phyloP scores from a whole-genome alignment of 2,797 vertebrate species.

The Ciconia nigra region DNA sequence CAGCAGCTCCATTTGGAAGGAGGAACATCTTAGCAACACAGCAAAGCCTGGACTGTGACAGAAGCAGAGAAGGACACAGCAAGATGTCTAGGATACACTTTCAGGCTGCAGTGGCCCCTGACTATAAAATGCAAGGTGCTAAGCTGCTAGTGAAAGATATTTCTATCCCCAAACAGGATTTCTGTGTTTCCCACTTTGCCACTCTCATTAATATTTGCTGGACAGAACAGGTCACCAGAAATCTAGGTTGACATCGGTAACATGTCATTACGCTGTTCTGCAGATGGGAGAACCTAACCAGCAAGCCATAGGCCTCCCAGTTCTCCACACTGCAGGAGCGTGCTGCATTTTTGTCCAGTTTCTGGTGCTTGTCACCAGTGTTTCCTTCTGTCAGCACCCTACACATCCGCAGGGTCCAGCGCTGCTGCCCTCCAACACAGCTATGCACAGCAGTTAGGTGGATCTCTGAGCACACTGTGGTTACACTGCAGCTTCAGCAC shows the following conservation, averaged over 20 bases:
- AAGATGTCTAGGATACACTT: not conserved
- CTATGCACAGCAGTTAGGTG: not conserved
- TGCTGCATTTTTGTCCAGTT: not conserved
- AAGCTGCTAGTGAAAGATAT: not conserved
- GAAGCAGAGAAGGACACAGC: not conserved
- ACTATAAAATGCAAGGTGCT: not conserved
- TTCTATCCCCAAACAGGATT: not conserved
- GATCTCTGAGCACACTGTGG: not conserved
- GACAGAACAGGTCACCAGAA: not conserved
- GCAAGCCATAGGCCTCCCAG: not conserved
- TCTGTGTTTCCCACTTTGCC: not conserved
- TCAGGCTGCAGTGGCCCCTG: not conserved
- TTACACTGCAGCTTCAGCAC: not conserved
- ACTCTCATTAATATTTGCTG: not conserved
- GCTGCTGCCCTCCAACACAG: not conserved
- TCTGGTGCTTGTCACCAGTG: not conserved
- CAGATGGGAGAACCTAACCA: not conserved
- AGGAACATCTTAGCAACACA: not conserved
- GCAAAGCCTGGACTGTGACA: not conserved
- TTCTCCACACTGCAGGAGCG: not conserved
- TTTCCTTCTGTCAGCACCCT: not conserved
- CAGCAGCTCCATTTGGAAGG: not conserved
- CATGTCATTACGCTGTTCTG: rapidly evolving
- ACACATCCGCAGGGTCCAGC: rapidly evolving
- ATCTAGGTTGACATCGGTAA: not conserved